These are phyloP conservation scores for Ptychoptera contaminata DNA, from an alignment of 2,888 invertebrate species.

Conservation along the genomic window DNA sequence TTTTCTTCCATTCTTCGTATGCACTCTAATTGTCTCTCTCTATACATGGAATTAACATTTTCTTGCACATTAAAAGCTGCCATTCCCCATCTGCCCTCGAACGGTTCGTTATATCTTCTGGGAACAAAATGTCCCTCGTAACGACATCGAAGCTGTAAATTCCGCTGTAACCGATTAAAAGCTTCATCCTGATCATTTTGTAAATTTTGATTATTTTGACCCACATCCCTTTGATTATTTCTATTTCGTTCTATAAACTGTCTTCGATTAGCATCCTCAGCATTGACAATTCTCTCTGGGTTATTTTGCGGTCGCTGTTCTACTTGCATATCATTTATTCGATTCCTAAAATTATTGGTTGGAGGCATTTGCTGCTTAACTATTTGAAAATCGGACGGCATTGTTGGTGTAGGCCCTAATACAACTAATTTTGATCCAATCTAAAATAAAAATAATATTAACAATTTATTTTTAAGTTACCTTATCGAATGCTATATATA, in stretches of 20 bases:
- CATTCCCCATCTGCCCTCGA: conserved; percentile 37
- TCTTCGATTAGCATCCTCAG: conserved; percentile 1
- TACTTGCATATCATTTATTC: conserved; percentile 12
- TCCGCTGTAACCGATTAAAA: conserved; percentile 26
- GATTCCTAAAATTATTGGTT: conserved; percentile 12
- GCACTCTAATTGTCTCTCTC: conserved; percentile 45
- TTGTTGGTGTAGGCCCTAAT: conserved; percentile 32
- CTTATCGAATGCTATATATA: not conserved
- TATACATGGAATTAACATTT: conserved; percentile 29
- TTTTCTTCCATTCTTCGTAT: conserved; percentile 48
- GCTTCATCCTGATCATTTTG: conserved; percentile 21
- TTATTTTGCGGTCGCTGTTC: conserved; percentile 5
- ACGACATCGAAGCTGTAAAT: conserved; percentile 24
- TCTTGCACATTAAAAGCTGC: conserved; percentile 37
- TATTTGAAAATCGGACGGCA: conserved; percentile 29
- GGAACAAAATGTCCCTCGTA: conserved; percentile 27
- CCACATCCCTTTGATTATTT: conserved; percentile 5
- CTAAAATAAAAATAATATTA: conserved; percentile 18
- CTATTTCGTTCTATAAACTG: conserved; percentile 4
- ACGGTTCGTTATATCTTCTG: conserved; percentile 27
- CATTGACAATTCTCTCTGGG: conserved; percentile 9
- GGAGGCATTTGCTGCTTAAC: conserved; percentile 23
- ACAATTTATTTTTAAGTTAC: not conserved
- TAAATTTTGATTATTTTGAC: conserved; percentile 5
- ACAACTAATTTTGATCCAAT: conserved; percentile 63